A percentile compares a stretch with the other conserved stretches of the same genome.
Evolutionary conservation across 1,140 invertebrate genomes (phyloP).

Genomic region (Fragariocoptes setiger): DNA sequence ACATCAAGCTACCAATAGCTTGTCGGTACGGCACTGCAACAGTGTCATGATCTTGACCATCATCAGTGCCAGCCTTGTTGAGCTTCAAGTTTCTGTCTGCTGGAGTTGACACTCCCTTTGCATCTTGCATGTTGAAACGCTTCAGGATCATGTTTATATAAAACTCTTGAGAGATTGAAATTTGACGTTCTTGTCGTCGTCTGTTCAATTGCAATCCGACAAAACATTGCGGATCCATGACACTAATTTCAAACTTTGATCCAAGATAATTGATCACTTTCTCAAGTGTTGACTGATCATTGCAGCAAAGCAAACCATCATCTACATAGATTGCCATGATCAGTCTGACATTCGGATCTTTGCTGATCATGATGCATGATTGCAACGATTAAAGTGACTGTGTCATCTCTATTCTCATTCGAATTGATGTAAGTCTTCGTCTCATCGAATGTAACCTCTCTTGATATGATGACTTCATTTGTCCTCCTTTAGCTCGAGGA

Average conservation of each 20-base stretch:
- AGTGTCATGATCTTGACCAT: constrained; percentile 7
- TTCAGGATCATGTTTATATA: constrained; percentile 4
- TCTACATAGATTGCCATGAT: constrained; percentile 11
- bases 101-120: background rate
- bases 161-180: constrained; percentile 4
- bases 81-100: background rate
- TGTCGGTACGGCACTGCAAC: constrained; percentile 7
- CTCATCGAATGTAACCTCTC: no score
- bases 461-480: no score
- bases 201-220: constrained; percentile 10
- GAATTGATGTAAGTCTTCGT: no score
- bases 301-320: constrained; percentile 8
- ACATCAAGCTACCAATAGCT: constrained; percentile 7
- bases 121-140: constrained; percentile 9
- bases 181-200: background rate
- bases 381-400: no score
- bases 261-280: constrained; percentile 1
- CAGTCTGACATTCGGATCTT: background rate
- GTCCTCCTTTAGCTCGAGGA: no score
- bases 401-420: background rate
- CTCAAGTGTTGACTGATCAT: background rate
- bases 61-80: background rate
- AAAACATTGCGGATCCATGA: constrained; percentile 5
- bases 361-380: no score
- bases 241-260: constrained; percentile 2